Evolutionary conservation across 1,140 invertebrate species (phyloP).

Genomic region (Drosophila micromelanica): DNA sequence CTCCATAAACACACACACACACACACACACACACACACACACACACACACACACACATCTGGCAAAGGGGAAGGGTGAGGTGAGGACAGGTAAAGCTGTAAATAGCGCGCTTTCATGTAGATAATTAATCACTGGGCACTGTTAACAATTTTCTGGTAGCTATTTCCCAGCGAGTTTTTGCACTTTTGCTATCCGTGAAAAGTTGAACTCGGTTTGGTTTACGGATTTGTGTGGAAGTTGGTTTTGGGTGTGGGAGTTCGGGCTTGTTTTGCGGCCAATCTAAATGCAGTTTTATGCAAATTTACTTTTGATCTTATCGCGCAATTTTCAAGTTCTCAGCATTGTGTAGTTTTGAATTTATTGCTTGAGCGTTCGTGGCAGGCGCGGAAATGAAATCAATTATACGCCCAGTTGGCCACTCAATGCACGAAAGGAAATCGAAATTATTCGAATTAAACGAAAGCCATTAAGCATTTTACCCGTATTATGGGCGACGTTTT

Average conservation of each 20-base stretch:
- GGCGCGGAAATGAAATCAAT: constrained; percentile 75
- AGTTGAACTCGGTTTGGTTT: constrained; percentile 36
- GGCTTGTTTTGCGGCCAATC: constrained; percentile 62
- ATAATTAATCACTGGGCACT: constrained; percentile 77
- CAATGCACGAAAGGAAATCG: constrained; percentile 70
- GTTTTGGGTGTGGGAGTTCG: constrained; percentile 6
- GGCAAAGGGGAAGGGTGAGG: neutral
- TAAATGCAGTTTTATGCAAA: constrained; percentile 73
- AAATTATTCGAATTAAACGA: constrained; percentile 67
- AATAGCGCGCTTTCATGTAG: constrained; percentile 82
- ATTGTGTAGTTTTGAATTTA: constrained; percentile 62
- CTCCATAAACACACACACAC: constrained; percentile 64
- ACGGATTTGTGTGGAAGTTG: constrained; percentile 26
- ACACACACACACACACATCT: constrained; percentile 36
- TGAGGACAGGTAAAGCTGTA: constrained; percentile 64
- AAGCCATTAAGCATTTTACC: constrained; percentile 51
- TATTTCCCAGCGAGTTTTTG: constrained; percentile 34
- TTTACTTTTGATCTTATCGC: constrained; percentile 76
- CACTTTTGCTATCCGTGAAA: constrained; percentile 25
- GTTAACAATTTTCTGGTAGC: constrained; percentile 47
- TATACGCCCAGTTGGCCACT: constrained; percentile 74
- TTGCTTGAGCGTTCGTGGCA: constrained; percentile 53
- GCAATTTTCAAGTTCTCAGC: constrained; percentile 64
- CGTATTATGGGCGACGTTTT: neutral
- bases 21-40: constrained; percentile 29